Evolutionary conservation across 2,797 vertebrate genomes (phyloP), one percentile per base, ranked within the genome.

Genomic region (Coluber constrictor): DNA sequence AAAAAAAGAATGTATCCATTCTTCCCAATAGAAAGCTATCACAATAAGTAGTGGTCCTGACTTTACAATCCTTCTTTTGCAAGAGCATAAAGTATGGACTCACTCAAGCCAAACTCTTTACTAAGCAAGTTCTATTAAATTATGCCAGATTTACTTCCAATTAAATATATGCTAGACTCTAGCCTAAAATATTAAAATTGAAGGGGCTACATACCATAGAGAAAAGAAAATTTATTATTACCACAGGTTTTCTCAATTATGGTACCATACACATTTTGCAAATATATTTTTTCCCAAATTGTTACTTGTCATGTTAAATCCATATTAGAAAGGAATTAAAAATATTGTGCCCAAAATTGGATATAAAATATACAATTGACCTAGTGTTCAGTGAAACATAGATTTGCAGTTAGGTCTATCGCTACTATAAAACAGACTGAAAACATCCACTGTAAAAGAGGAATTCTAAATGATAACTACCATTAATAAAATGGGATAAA

Each of bases 31-130:
- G 18, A 74, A 70, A 9, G 43, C 1, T 54, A 37, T n/a, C 66
- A 4, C 32, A 5, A 83, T 86, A 60, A 37, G 2, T 23, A 0
- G 1, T 54, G 23, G 11, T 11, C 4, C 0, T 1, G 1, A 86
- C 43, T 57, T 20, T 87, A 87, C 89, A 61, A 16, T 51, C 63
- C 1, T 63, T 63, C 43, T 56, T 86, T 25, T 90, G 56, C 54
- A 79, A 32, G 29, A 29, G 1, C 11, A 55, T 79, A 83, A 91
- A 56, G 3, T 86, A 91, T 63, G 86, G 8, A 1, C 3, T 29
- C 47, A 43, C 56, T 57, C 47, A 27, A 61, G 57, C 20, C 57
- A 55, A 63, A 29, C 1, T 23, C 9, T 18, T 61, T 87, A 79
- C 3, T 61, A 7, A 27, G 66, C 16, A 92, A 57, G 20, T 59